Conservation (phyloP, 2,888 invertebrate species). For the Itoplectis maculator region DNA sequence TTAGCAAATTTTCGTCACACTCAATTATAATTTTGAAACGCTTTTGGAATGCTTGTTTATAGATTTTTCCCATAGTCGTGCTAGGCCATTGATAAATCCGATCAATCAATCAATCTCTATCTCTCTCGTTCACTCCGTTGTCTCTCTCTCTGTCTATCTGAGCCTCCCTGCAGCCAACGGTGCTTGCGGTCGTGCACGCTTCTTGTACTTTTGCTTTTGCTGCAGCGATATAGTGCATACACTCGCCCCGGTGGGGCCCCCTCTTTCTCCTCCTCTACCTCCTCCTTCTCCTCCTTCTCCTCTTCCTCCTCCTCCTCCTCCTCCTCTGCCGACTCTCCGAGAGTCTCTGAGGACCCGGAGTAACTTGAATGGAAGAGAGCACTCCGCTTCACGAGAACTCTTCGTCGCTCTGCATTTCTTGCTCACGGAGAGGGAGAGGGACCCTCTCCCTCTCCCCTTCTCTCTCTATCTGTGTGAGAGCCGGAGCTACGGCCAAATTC, state of each 20-base stretch:
- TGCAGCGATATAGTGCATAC: constrained; percentile 14
- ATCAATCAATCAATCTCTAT: no score
- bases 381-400: constrained; percentile 48
- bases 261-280: not conserved
- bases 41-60: no score
- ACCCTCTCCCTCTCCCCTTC: not conserved
- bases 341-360: constrained; percentile 57
- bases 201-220: constrained; percentile 65
- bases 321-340: constrained; percentile 29
- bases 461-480: constrained; percentile 1
- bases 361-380: constrained; percentile 65
- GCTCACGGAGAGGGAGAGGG: constrained; percentile 3
- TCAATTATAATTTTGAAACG: no score
- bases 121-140: no score
- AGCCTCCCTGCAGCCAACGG: constrained; percentile 62
- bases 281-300: constrained; percentile 9
- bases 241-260: constrained; percentile 33
- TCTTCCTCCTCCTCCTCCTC: constrained; percentile 2
- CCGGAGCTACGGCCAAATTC: not conserved
- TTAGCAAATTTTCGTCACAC: no score
- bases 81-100: no score
- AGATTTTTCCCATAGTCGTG: no score
- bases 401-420: constrained; percentile 45
- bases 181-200: constrained; percentile 68
- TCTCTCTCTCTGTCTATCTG: constrained; percentile 49